Base-by-base conservation (phyloP, 2,113 vertebrate genomes). In the Cyanistes caeruleus region DNA sequence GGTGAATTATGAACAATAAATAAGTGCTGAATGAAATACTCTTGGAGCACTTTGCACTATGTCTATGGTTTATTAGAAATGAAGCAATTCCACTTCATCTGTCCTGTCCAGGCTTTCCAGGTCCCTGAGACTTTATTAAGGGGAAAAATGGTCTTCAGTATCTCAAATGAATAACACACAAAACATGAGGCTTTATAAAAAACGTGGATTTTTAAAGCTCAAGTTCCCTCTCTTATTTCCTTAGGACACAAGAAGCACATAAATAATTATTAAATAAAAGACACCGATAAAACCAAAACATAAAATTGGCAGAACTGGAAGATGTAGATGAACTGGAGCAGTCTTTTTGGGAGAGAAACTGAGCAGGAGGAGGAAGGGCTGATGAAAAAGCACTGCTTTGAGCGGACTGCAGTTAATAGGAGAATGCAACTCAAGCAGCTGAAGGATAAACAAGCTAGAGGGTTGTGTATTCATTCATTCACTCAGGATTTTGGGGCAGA, bases 1-100 rank as follows among this genome's bases (percentile, higher is more conserved):
- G 74, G 77, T 90, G 93, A 97, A 94, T 91, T 94, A 94, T 95
- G 92, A 85, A 76, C 86, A 91, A 90, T 96, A 96, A 95, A 91
- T 91, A 89, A 72, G 43, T 84, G 65, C 75, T 84, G 90, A 94
- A 89, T 44, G 58, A 81, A 89, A 83, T 70, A 72, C 69, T 92
- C 94, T 59, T 70, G 39, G 91, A 73, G 69, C 75, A 59, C 48
- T 94, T 69, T 78, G 77, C 75, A 44, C 72, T 91, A 8, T 93
- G 77, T 44, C 90, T 94, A 9, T 53, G 52, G 39, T 49, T 85
- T 93, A 87, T 92, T 87, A 88, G 84, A 92, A 93, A 87, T 62
- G 59, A 94, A 89, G 52, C 51, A 84, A 75, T 95, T 87, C n/a
- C 35, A 84, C 88, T 96, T 95, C 90, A 96, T 84, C 84, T 92